Evolutionary conservation across 2,113 vertebrate species (phyloP).

Genomic region (Scortum barcoo): DNA sequence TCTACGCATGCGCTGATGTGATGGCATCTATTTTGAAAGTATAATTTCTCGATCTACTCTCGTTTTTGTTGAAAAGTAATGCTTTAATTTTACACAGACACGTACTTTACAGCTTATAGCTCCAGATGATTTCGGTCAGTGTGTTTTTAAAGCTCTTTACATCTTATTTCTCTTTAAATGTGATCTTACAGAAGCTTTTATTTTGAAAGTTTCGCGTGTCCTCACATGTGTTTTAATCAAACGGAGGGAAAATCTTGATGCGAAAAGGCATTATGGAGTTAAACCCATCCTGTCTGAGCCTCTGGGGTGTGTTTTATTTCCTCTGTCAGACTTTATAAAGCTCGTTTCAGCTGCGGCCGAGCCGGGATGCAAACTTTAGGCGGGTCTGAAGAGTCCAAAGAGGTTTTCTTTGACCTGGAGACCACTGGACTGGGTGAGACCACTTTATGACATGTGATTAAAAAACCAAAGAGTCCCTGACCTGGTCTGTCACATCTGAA

Average conservation of each 20-base stretch:
- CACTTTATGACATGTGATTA: no score
- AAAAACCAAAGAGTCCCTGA: no score
- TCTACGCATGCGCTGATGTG: not conserved
- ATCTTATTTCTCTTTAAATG: no score
- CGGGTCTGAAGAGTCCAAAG: not conserved
- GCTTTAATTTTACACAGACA: not conserved
- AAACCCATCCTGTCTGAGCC: not conserved
- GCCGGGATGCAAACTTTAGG: slow-evolving; percentile 54
- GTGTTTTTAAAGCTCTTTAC: no score
- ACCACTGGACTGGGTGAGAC: slow-evolving; percentile 80
- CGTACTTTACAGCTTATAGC: accelerated
- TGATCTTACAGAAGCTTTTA: slow-evolving; percentile 4
- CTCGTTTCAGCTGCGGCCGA: no score
- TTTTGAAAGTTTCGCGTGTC: not conserved
- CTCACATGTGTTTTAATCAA: not conserved
- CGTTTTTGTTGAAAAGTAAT: not conserved
- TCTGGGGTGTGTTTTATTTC: not conserved
- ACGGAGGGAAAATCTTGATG: not conserved
- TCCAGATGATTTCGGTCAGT: not conserved
- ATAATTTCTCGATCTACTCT: not conserved
- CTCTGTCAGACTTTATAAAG: no score
- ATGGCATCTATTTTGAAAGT: no score
- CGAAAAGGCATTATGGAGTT: no score
- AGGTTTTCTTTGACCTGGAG: slow-evolving; percentile 84
- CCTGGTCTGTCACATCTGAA: no score